Base-by-base conservation (phyloP, 2,888 invertebrate species). In the Eulithis testata region DNA sequence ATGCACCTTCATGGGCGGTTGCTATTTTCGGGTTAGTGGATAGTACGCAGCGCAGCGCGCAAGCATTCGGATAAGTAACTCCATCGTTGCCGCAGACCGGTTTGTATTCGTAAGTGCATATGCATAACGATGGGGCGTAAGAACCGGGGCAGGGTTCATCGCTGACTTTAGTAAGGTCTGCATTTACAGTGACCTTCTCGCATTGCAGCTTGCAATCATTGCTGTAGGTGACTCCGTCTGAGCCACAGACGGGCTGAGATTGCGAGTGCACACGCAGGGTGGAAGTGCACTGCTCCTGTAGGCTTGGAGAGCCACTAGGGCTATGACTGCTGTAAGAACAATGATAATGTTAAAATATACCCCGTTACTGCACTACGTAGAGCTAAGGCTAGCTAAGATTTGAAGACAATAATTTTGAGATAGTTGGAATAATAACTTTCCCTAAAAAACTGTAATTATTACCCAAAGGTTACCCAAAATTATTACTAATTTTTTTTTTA, bases 201-300 rank as follows among this genome's bases (percentile, higher is more conserved):
- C 95, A 94, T 71, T 94, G 87, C 59, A 97, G 87, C 68, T 95
- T 92, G 83, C 97, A 97, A 75, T 74, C 65, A 87, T 95, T 96
- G 75, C 87, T 89, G 88, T 97, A 97, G 0, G 96, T 96, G 60
- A 93, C 87, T 0, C 95, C 96, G 85, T 97, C 95, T 51, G 95
- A 94, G 45, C 96, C 96, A 85, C 97, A 97, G 7, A 96, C 95
- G 6, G 94, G 94, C 82, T 36, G 59, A 75, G 68, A 71, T 80
- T 73, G 54, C 76, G 67, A 0, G 83, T 75, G 75, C 89, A 90
- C 0, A 74, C 73, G 74, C 89, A 89, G 0, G 83, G 77, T 0
- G 84, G 79, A 4, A 76, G 63, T 0, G 83, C 81, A n/a, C 78
- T 51, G 2, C 73, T 61, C 11, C 62, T 49, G 63, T 76, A 73